Evolutionary conservation across 2,113 vertebrate species (phyloP), one percentile per base, ranked within the genome.

Genomic region (Callocephalon fimbriatum): DNA sequence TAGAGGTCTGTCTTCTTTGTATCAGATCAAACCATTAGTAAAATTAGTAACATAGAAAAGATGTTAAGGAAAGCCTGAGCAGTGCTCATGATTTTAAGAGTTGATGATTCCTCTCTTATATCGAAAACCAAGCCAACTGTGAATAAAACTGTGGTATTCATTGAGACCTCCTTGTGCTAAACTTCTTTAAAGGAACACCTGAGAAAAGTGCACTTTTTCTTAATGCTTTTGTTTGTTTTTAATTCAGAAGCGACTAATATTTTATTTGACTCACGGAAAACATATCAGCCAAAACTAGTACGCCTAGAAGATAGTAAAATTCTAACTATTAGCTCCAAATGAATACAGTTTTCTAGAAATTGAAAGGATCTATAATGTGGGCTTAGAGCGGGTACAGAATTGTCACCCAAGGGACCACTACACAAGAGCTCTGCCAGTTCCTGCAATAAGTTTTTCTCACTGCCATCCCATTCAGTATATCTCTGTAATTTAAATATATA

Each of bases 401-500:
- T 16, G 26, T 45, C 59, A 27, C 20, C 19, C 37, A 85, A 25
- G 25, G 21, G 25, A 27, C 31, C 10, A 29, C 19, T 18, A 29
- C 25, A 40, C 5, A 48, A 45, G 58, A 90, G 37, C 66, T 82
- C 53, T 91, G 65, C 18, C 14, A 37, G 56, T 78, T 91, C 25
- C 51, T 91, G 71, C 44, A 26, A 6, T n/a, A 74, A 16, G 1
- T 81, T 95, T 87, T 94, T 91, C 59, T 82, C 56, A 59, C 27
- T 85, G 45, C 21, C 37, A 18, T 53, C 32, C 66, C 29, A 44
- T 86, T 71, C 74, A 53, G 22, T 45, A 7, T 53, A 22, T 67
- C 54, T 77, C 35, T 80, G 18, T 79, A 80, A 95, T 80, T 92
- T 74, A 77, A 88, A 67, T 70, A 80, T 89, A 81, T 63, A 71